A percentile compares a stretch with the other conserved stretches of the same genome.
Conservation (phyloP, 2,888 invertebrate species). For the Lumbricus terrestris region DNA sequence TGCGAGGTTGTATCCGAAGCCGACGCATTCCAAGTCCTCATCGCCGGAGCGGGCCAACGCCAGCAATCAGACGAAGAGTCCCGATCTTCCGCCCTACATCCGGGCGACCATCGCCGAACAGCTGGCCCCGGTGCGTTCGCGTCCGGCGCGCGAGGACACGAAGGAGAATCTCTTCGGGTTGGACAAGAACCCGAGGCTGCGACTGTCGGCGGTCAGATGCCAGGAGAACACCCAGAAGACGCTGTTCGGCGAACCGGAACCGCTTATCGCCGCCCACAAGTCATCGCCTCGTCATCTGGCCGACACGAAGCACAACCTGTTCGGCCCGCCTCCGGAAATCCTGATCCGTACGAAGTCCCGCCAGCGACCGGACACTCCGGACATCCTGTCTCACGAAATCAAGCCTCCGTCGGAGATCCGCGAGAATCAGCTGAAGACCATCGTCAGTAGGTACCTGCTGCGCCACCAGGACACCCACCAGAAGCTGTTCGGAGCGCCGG, state of each 20-base stretch:
- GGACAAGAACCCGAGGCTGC: background rate
- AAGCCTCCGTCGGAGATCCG: background rate
- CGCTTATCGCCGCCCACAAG: background rate
- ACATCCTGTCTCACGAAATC: background rate
- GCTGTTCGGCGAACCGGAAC: background rate
- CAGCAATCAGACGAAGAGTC: background rate
- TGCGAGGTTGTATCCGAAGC: background rate
- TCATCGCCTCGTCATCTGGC: background rate
- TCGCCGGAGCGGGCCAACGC: background rate
- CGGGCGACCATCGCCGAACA: constrained; percentile 6
- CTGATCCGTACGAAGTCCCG: background rate
- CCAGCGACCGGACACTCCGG: background rate
- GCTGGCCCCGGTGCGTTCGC: background rate
- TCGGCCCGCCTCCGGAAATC: background rate
- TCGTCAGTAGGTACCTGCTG: background rate
- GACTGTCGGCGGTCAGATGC: background rate
- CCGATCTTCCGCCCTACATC: background rate
- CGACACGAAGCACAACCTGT: background rate
- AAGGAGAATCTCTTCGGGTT: background rate
- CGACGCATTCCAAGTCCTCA: background rate
- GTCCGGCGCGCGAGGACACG: background rate
- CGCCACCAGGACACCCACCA: constrained; percentile 10
- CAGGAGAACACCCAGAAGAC: background rate
- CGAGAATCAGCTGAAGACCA: background rate
- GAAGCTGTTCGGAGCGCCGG: constrained; percentile 7